Evolutionary conservation across 2,888 invertebrate genomes (phyloP).

Genomic region (Caenorhabditis afra): DNA sequence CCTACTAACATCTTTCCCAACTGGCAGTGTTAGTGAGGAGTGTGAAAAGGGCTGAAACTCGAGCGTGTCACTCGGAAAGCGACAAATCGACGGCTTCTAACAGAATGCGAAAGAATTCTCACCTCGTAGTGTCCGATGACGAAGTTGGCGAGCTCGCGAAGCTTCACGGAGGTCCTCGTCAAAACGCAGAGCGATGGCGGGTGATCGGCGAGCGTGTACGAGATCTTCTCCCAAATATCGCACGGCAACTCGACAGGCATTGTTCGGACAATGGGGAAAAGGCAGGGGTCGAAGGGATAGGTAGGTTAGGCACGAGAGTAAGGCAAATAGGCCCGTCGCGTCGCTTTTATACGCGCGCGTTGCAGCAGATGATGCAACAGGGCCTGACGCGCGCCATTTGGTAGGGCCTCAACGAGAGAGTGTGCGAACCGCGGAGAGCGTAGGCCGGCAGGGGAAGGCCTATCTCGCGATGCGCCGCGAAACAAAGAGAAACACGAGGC

Average conservation of each 20-base stretch:
- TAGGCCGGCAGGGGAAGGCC: slow-evolving; percentile 38
- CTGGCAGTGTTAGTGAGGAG: slow-evolving; percentile 49
- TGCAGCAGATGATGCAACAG: slow-evolving; percentile 59
- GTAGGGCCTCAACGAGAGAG: slow-evolving; percentile 55
- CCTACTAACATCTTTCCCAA: slow-evolving; percentile 58
- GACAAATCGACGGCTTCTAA: not conserved
- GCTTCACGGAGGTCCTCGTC: slow-evolving; percentile 20
- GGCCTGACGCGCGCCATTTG: slow-evolving; percentile 44
- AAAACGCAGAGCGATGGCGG: slow-evolving; percentile 40
- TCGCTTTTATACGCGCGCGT: slow-evolving; percentile 43
- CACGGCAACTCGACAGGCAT: slow-evolving; percentile 15
- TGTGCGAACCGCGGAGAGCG: slow-evolving; percentile 23
- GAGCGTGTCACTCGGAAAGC: not conserved
- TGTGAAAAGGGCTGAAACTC: slow-evolving; percentile 54
- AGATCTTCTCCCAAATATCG: slow-evolving; percentile 52
- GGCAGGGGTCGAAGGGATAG: slow-evolving; percentile 21
- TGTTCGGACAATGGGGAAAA: not conserved
- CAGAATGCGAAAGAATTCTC: not conserved
- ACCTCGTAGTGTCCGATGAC: slow-evolving; percentile 59
- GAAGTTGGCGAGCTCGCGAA: slow-evolving; percentile 24
- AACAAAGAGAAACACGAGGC: slow-evolving; percentile 25
- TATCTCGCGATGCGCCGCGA: slow-evolving; percentile 6
- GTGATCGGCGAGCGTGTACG: slow-evolving; percentile 40
- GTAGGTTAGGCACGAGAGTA: slow-evolving; percentile 17
- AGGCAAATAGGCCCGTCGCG: slow-evolving; percentile 39